phyloP scores from a whole-genome alignment of 2,797 vertebrate species.

The Fistularia commersonii region DNA sequence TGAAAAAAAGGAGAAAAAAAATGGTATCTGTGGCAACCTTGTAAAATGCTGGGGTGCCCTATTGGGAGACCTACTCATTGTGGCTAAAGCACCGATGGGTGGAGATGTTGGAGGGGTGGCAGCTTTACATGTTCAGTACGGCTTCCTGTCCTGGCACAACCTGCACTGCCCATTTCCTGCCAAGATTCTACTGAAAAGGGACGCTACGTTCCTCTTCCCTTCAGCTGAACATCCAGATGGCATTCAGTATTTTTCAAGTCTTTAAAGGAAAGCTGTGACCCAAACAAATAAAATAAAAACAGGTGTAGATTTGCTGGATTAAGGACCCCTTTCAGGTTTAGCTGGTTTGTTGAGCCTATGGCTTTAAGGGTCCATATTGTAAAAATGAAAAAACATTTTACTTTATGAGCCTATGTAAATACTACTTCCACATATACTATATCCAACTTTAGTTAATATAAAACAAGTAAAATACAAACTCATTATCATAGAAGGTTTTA shows the following conservation, averaged over 20 bases:
- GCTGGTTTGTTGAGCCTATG: too few species aligned
- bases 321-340: too few species aligned
- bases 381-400: too few species aligned
- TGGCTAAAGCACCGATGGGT: constrained; percentile 18
- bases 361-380: too few species aligned
- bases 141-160: constrained; percentile 73
- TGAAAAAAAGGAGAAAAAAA: constrained; percentile 38
- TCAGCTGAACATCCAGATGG: constrained; percentile 23
- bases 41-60: constrained; percentile 15
- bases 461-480: too few species aligned
- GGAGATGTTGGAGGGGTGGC: constrained; percentile 8
- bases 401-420: too few species aligned
- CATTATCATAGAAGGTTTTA: too few species aligned
- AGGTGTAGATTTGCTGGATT: too few species aligned
- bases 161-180: constrained; percentile 71
- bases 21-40: constrained; percentile 11
- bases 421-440: too few species aligned
- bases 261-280: neutral
- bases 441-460: too few species aligned
- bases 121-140: constrained; percentile 37
- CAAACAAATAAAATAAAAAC: too few species aligned
- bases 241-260: constrained; percentile 25
- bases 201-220: constrained; percentile 33
- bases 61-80: constrained; percentile 14
- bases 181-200: constrained; percentile 47